A percentile compares a stretch with the other conserved stretches of the same genome.
phyloP scores from a whole-genome alignment of 37 sponge, comb jelly and placozoan genomes.

The Ephydatia muelleri region DNA sequence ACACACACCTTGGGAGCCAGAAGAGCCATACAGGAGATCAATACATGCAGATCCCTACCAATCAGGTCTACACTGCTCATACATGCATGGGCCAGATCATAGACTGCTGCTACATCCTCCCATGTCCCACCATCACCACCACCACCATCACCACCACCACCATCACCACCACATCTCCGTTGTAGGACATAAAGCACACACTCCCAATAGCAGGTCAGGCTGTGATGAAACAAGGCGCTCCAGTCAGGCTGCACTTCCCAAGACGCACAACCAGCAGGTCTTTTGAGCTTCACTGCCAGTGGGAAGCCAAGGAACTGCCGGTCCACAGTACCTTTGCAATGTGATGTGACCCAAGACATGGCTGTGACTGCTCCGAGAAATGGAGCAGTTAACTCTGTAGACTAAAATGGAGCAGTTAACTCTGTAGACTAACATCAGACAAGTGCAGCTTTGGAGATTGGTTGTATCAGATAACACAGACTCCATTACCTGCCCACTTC shows the following conservation, averaged over 20 bases:
- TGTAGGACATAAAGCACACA: slow-evolving; percentile 35
- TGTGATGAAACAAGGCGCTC: slow-evolving; percentile 46
- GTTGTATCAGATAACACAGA: background rate
- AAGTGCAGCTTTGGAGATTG: too few species aligned
- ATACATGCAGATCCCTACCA: background rate
- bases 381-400: background rate
- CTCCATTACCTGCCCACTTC: background rate
- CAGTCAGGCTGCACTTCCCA: slow-evolving; percentile 22
- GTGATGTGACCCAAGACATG: slow-evolving; percentile 23
- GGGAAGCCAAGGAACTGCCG: background rate
- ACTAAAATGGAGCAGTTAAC: background rate
- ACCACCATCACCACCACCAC: background rate
- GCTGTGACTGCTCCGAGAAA: slow-evolving; percentile 44
- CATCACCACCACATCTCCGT: background rate
- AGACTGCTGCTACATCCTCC: background rate
- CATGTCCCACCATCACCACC: background rate
- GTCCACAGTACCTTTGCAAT: background rate
- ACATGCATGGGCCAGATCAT: slow-evolving; percentile 20
- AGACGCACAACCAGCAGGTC: background rate
- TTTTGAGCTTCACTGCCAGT: background rate
- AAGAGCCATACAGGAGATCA: slow-evolving; percentile 34
- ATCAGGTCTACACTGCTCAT: slow-evolving; percentile 43
- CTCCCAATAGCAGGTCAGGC: slow-evolving; percentile 50
- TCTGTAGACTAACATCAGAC: too few species aligned
- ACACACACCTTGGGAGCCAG: slow-evolving; percentile 57